Base-by-base conservation (phyloP, 2,888 invertebrate species). In the Rhagophthalmus giganteus region DNA sequence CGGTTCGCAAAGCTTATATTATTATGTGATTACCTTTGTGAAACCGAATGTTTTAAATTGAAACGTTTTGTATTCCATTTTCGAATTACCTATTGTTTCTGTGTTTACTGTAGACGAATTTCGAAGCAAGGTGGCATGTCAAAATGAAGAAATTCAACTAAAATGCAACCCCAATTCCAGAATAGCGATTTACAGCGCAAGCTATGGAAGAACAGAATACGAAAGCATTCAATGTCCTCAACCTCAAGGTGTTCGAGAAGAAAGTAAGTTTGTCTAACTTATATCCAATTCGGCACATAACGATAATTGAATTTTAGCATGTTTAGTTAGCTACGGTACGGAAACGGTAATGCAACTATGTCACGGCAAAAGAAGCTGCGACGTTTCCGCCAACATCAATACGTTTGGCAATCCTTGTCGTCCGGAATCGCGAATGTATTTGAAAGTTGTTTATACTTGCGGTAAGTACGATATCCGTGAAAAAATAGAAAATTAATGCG, bases 181-280 rank as follows among this genome's bases (percentile, higher is more conserved):
- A 67, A 87, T 97, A 40, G 94, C 94, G 42, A 87, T 97, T 69
- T 94, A 91, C 78, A 93, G 93, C 30, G 94, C 95, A 25, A 87
- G 88, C 75, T 96, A 90, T 72, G 95, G 95, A 3, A 82, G 94
- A 59, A 90, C 91, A 0, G 88, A 89, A 70, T 88, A 88, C 66
- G 91, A 93, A 74, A 91, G 88, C 62, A 84, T 90, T 59, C 90
- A 90, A 70, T 92, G 92, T 71, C 88, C 89, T 6, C 88, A 91
- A 67, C 88, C 90, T 0, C 84, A 86, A 68, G 91, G 91, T 39
- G 89, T 91, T 68, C 85, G 86, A 57, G 92, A 92, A 74, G 90
- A 92, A 79, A 90, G 92, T 92, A 75, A 86, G 88, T 83, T 58
- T 16, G 30, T n/a, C n/a, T n/a, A n/a, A n/a, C n/a, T n/a, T n/a